Conservation (phyloP, 2,888 invertebrate species). For the Harmothoe impar region DNA sequence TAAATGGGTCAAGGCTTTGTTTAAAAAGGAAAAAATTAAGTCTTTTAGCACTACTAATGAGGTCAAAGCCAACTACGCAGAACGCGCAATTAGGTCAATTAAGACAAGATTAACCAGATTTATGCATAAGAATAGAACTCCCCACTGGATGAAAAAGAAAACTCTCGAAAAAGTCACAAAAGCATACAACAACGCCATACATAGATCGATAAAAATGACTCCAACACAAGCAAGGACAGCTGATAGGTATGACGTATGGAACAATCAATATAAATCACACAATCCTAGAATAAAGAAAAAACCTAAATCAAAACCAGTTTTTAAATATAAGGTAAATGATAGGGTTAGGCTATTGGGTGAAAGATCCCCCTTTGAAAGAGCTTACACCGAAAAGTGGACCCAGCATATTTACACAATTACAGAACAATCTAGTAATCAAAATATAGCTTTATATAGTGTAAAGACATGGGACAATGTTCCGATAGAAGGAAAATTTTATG, state of each 20-base stretch:
- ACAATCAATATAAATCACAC: background rate
- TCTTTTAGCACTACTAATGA: background rate
- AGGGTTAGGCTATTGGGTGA: background rate
- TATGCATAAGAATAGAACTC: background rate
- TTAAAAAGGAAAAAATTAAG: background rate
- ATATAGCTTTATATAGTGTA: background rate
- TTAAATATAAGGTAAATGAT: background rate
- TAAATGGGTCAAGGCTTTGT: background rate
- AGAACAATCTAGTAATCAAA: background rate
- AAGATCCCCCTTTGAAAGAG: background rate
- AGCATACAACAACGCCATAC: background rate
- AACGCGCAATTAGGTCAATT: background rate
- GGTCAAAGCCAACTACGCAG: background rate
- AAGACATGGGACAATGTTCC: background rate
- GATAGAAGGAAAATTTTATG: slow-evolving; percentile 18
- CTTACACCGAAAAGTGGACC: slow-evolving; percentile 2
- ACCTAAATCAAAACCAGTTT: background rate
- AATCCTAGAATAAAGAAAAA: background rate
- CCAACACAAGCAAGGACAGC: background rate
- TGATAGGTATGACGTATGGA: background rate
- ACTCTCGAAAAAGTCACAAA: background rate
- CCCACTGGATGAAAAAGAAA: background rate
- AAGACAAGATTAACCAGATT: background rate
- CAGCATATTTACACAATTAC: background rate
- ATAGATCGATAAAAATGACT: slow-evolving; percentile 43